Base-by-base conservation (phyloP, 2,888 invertebrate genomes). In the Ommatoiulus sabulosus region DNA sequence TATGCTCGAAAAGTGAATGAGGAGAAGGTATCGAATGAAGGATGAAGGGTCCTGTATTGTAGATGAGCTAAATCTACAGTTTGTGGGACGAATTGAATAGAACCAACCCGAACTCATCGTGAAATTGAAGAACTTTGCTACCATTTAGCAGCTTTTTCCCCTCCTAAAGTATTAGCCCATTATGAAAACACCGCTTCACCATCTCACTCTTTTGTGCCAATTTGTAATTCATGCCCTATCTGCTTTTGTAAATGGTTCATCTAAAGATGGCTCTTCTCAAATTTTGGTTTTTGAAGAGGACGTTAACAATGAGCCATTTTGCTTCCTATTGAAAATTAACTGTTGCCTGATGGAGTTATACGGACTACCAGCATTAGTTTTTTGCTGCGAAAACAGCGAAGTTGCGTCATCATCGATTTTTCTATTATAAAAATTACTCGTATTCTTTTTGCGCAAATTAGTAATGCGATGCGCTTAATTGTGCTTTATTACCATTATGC, bases 191-290 rank as follows among this genome's bases (percentile, higher is more conserved):
- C 80, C 35, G 80, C 80, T 35, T 35, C 80, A 80, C 35, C 80
- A 12, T 35, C 24, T 12, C 80, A 35, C 80, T 72, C 72, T 80
- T 80, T 80, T 80, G 80, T 80, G 80, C 80, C 35, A 35, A 80
- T 80, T 80, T 80, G 80, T 35, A 80, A 80, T 80, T 15, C 80
- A 80, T 80, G 80, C 80, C 80, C 80, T 80, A 80, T 80, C 80
- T 80, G 80, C 80, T 80, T 80, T 80, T 80, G 12, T 35, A 80
- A 80, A 35, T 35, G 35, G 24, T 15, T 24, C 80, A 35, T 80
- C 80, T 80, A 35, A 35, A 80, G 80, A 80, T 24, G 35, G 80
- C 80, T 24, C 80, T 80, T 80, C 80, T 80, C 80, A 35, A 35
- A 80, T 80, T 80, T 80, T 80, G 10, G 35, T 35, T 35, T 24